These are phyloP conservation scores for Bovichtus variegatus DNA, from an alignment of 2,797 vertebrate genomes.

Conservation along the genomic window DNA sequence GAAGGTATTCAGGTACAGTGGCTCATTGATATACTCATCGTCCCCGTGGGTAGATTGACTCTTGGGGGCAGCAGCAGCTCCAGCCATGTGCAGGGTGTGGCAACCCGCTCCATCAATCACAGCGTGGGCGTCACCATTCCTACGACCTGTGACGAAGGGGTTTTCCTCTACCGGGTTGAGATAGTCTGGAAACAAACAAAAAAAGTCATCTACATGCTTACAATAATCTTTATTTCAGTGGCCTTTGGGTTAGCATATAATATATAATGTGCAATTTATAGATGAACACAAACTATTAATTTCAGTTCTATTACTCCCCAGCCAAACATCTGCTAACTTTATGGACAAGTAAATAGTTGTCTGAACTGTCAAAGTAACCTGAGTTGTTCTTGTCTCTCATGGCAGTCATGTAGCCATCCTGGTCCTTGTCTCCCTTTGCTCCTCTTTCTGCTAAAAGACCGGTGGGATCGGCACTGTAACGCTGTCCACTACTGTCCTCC, in stretches of 20 bases:
- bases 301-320: not conserved
- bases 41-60: slow-evolving; percentile 87
- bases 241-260: not conserved
- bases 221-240: not conserved
- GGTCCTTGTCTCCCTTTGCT: slow-evolving; percentile 88
- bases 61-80: slow-evolving; percentile 76
- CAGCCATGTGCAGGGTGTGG: slow-evolving; percentile 85
- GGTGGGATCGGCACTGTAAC: slow-evolving; percentile 97
- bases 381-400: slow-evolving; percentile 92
- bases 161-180: slow-evolving; percentile 97
- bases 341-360: not conserved
- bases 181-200: slow-evolving; percentile 85
- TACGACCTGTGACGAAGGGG: slow-evolving; percentile 94
- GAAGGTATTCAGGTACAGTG: slow-evolving; percentile 97
- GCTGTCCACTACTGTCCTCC: slow-evolving; percentile 93
- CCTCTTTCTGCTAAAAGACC: slow-evolving; percentile 89
- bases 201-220: not conserved
- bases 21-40: slow-evolving; percentile 96
- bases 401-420: slow-evolving; percentile 91
- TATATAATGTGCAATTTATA: not conserved
- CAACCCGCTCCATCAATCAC: slow-evolving; percentile 91
- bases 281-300: not conserved
- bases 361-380: slow-evolving; percentile 81
- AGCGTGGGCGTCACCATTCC: slow-evolving; percentile 93
- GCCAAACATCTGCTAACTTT: not conserved